A percentile compares a stretch with the other conserved stretches of the same genome.
These are phyloP conservation scores for Takifugu ocellatus DNA, from an alignment of 2,797 vertebrate genomes.

Conservation along the genomic window DNA sequence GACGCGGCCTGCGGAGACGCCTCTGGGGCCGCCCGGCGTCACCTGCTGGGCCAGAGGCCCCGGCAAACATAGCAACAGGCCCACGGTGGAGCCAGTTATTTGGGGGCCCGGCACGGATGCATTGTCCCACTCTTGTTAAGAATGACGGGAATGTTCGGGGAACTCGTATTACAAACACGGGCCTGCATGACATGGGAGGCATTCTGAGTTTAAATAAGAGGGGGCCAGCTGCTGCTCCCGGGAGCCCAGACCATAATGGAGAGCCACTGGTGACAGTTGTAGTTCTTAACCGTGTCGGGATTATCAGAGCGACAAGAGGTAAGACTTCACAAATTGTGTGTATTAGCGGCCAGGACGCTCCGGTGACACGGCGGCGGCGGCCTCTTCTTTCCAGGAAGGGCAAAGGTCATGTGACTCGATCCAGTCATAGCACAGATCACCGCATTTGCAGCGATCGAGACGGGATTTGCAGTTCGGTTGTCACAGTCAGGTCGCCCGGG, in stretches of 20 bases:
- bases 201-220: conserved; percentile 71
- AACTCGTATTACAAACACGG: conserved; percentile 65
- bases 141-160: conserved; percentile 52
- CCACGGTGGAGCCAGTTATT: conserved; percentile 33
- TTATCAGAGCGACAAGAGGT: conserved; percentile 61
- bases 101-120: conserved; percentile 27
- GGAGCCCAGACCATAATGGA: conserved; percentile 40
- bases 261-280: conserved; percentile 61
- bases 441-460: too few species aligned
- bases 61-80: conserved; percentile 33
- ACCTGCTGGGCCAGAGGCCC: conserved; percentile 14
- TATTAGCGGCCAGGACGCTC: conserved; percentile 17
- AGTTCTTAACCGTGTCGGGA: conserved; percentile 46
- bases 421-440: conserved; percentile 1
- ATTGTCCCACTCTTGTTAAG: conserved; percentile 49
- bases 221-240: conserved; percentile 50
- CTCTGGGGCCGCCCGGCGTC: conserved; percentile 15
- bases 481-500: too few species aligned
- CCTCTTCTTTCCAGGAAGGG: background rate
- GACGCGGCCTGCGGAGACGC: background rate
- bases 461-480: too few species aligned
- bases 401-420: conserved; percentile 15
- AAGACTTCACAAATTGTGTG: conserved; percentile 43
- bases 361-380: conserved; percentile 7
- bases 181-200: conserved; percentile 51